Base-by-base conservation (phyloP, 2,888 invertebrate species). In the Gandaritis pyraliata region DNA sequence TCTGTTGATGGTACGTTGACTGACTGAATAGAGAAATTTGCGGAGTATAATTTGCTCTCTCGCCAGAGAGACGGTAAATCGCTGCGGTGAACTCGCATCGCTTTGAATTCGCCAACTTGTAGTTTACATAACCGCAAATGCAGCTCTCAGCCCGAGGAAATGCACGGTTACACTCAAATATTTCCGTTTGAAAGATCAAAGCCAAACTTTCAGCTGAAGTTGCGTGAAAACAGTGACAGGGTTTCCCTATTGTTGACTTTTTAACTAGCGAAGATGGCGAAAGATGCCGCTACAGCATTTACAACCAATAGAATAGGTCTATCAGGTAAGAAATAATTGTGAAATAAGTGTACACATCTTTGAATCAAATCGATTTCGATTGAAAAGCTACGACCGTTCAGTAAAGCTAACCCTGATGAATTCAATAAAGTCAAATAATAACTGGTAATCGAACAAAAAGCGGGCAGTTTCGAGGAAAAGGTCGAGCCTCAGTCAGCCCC, bases 391-490 rank as follows among this genome's bases (percentile, higher is more conserved):
- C 18, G 49, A 60, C 52, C 56, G 3, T 68, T 62, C 51, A 66
- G 47, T 45, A 48, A 57, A 53, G 46, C 45, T 11, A 12, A 36
- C 23, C 15, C 52, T 58, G 58, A 64, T 58, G n/a, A 65, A 64
- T 65, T 60, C 55, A 65, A 63, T 65, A 52, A 61, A 66, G 61
- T 60, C 16, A 64, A 59, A 68, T 55, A 68, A 62, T 62, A 64
- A 64, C 65, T 54, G 52, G 58, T 78, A 82, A 85, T 86, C 78
- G 75, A 83, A 84, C 77, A 81, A 77, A 78, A 80, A 78, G 72
- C 72, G 73, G 72, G 80, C 77, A 80, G 80, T 83, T 76, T 78
- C 72, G 78, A 73, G 72, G 77, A 77, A 81, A 84, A 82, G 79
- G 82, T 81, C 80, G 80, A 64, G 61, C 49, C 69, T 71, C 71